Base-by-base conservation (phyloP, 2,888 invertebrate genomes). In the Agapetus fuscipes region DNA sequence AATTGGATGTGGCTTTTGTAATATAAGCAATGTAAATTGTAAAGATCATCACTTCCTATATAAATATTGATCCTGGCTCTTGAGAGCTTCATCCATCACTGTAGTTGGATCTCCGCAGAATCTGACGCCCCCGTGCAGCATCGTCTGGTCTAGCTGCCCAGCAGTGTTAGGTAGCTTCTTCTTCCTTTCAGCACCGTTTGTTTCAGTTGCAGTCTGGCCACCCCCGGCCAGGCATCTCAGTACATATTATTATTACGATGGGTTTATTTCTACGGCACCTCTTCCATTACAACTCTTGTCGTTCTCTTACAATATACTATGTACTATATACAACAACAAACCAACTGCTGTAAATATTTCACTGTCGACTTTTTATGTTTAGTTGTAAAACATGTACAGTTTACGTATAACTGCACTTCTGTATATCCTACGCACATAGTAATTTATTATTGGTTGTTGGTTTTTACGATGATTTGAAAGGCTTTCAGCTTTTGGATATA, bases 161-260 rank as follows among this genome's bases (percentile, higher is more conserved):
- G 20, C 20, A 9, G 30, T 37, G 41, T 55, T 51, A 57, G 60
- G 61, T 61, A 62, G 76, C 76, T 76, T 77, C 75, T 76, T 72
- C 61, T 71, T 65, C 73, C 74, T 73, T 76, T 67, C 74, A 77
- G 78, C 76, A 78, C 79, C 71, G 70, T 78, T 78, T 74, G 66
- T 77, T 78, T 78, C 61, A 75, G 76, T 78, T 78, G 78, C 78
- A 62, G 69, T 66, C 64, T 61, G 43, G 40, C 45, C 45, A 12
- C 28, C 13, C 30, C 26, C 24, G 39, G 43, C 39, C 39, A 32
- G 34, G 59, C 64, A 66, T 37, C 41, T 46, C 34, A 46, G 37
- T 46, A 48, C 29, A 44, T 44, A 45, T 46, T 43, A 48, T 39
- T 64, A 61, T 66, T 61, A 61, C 61, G 55, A 45, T 45, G 37